Percentiles rank a stretch among this genome's conserved stretches.
Conservation (phyloP, 1,140 invertebrate genomes). For the Hetaerina americana region DNA sequence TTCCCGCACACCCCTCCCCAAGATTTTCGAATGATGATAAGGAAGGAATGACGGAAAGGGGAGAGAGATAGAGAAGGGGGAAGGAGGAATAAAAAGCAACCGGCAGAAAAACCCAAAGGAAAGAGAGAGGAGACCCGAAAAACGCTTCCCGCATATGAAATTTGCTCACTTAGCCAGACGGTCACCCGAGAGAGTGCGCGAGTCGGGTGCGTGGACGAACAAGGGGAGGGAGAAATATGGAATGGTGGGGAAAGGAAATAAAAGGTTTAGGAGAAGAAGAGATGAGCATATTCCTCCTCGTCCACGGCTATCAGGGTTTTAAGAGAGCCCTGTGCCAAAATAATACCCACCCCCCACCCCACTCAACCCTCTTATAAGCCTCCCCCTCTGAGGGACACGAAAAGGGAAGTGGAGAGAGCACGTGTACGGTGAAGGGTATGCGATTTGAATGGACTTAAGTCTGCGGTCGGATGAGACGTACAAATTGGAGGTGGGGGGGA, state of each 20-base stretch:
- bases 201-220: not conserved
- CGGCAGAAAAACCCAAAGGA: not conserved
- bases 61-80: not conserved
- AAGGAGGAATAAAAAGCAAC: not conserved
- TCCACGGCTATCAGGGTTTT: no score
- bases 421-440: no score
- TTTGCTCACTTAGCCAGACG: not conserved
- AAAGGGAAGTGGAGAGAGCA: no score
- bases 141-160: not conserved
- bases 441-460: no score
- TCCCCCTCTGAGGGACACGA: no score
- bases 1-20: no score
- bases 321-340: no score
- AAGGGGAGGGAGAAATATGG: not conserved
- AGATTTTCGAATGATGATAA: not conserved
- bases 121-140: not conserved
- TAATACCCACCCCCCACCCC: no score
- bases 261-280: no score
- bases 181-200: not conserved
- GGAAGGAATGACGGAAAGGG: not conserved
- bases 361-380: no score
- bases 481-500: not conserved
- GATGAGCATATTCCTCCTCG: no score
- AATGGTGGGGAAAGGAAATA: no score
- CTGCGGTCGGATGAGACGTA: not conserved